phyloP scores from a whole-genome alignment of 2,888 invertebrate genomes.

The Lasioglossum oenotherae region DNA sequence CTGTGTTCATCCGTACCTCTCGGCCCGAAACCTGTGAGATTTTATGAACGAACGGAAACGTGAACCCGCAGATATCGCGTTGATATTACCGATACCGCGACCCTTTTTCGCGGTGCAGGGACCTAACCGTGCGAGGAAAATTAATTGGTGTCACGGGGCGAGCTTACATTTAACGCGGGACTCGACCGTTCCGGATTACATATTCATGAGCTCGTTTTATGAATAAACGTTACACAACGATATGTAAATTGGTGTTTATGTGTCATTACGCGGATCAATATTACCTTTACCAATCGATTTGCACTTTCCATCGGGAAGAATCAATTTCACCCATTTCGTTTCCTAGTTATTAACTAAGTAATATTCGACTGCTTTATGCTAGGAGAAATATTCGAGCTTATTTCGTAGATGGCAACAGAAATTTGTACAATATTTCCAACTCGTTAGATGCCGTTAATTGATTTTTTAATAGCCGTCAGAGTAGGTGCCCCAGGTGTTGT shows the following conservation, averaged over 20 bases:
- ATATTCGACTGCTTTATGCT: background rate
- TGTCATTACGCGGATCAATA: background rate
- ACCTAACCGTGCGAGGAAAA: background rate
- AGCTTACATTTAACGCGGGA: background rate
- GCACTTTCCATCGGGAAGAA: background rate
- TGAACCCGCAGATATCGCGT: background rate
- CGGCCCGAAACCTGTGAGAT: background rate
- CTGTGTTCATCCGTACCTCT: background rate
- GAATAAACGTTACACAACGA: conserved; percentile 6
- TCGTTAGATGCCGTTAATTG: background rate
- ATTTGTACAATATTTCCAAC: background rate
- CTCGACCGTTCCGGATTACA: background rate
- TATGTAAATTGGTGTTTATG: background rate
- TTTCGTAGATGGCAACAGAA: background rate
- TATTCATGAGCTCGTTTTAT: background rate
- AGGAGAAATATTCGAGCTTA: background rate
- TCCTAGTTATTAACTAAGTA: background rate
- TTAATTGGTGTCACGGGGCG: conserved; percentile 17
- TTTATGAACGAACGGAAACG: background rate
- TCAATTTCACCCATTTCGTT: background rate
- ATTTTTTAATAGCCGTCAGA: background rate
- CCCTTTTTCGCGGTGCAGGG: background rate
- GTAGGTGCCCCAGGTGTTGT: background rate
- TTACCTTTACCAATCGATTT: background rate
- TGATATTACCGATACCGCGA: background rate